These are phyloP conservation scores for Miniopterus natalensis DNA, from an alignment of 2,113 vertebrate genomes.

Conservation along the genomic window DNA sequence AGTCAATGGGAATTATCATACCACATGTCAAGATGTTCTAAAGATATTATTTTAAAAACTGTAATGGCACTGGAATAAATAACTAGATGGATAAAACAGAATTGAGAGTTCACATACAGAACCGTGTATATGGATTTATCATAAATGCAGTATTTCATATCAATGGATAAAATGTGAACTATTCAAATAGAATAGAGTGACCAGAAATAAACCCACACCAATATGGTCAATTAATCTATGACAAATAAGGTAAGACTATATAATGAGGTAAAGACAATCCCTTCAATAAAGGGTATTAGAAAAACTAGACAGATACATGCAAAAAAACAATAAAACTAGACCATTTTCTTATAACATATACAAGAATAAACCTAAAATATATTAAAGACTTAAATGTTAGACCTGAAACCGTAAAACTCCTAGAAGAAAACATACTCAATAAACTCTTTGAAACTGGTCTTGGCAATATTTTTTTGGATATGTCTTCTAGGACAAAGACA, in stretches of 20 bases:
- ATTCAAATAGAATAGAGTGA: background rate
- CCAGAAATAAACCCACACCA: background rate
- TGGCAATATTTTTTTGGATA: background rate
- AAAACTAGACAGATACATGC: background rate
- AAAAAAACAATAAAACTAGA: background rate
- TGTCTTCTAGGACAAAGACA: background rate
- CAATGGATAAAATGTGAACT: background rate
- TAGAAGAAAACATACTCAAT: background rate
- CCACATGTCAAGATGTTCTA: background rate
- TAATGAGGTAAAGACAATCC: background rate
- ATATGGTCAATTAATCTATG: background rate
- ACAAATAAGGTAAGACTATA: background rate
- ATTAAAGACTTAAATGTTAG: background rate
- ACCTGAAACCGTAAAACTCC: background rate
- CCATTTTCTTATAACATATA: background rate
- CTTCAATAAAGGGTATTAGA: background rate
- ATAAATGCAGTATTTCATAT: background rate
- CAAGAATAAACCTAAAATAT: background rate
- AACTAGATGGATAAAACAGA: background rate
- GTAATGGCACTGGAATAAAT: background rate
- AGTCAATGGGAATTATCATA: background rate
- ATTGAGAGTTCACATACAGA: background rate
- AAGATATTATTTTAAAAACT: background rate
- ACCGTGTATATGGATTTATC: background rate
- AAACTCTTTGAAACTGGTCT: background rate